Evolutionary conservation across 2,113 vertebrate species (phyloP).

Genomic region (Ctenodactylus gundi): DNA sequence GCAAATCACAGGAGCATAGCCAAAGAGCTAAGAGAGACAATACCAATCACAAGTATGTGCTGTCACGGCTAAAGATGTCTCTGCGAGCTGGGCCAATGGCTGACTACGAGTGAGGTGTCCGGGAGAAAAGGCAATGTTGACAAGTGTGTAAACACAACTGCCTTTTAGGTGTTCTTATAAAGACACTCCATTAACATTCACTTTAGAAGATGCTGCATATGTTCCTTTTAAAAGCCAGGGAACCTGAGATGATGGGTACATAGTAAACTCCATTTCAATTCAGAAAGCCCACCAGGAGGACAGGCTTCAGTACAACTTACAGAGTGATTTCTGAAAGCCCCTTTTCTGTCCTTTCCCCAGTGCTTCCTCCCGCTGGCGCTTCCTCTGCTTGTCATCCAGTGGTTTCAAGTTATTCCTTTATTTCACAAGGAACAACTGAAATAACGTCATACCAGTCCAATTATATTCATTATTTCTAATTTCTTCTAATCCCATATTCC

Average conservation of each 20-base stretch:
- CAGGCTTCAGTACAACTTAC: background rate
- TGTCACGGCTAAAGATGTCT: background rate
- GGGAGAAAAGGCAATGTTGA: background rate
- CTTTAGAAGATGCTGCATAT: constrained; percentile 23
- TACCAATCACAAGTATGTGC: background rate
- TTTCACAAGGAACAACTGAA: background rate
- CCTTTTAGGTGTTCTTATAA: background rate
- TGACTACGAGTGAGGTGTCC: background rate
- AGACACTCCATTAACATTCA: background rate
- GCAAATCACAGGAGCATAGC: background rate
- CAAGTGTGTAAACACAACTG: background rate
- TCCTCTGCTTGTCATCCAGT: background rate
- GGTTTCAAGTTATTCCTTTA: background rate
- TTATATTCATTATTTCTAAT: background rate
- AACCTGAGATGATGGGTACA: background rate
- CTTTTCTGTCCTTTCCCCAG: background rate
- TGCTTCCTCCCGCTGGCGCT: background rate
- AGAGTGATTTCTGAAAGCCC: background rate
- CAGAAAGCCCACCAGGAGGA: background rate
- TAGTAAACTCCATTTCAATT: background rate
- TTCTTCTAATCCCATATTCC: background rate
- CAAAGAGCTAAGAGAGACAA: background rate
- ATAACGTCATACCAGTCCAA: background rate
- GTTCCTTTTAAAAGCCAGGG: constrained; percentile 44
- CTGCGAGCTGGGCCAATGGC: background rate